phyloP scores from a whole-genome alignment of 2,888 invertebrate species.

The Andricus quercusramuli region DNA sequence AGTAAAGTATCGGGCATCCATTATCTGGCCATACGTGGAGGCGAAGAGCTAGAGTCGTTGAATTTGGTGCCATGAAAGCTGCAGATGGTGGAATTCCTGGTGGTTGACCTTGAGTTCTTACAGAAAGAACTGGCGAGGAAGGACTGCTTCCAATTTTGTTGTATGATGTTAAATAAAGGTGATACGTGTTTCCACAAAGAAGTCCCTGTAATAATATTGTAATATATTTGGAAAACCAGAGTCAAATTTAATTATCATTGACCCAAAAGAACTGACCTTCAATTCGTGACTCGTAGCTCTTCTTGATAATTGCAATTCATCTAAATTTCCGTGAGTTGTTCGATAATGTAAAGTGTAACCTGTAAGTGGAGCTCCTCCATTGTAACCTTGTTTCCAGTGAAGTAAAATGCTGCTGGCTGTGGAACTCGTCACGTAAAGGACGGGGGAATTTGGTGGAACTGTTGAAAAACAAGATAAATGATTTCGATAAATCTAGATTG shows the following conservation, averaged over 20 bases:
- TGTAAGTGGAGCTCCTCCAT: conserved; percentile 85
- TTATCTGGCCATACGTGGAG: conserved; percentile 88
- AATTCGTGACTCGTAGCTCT: conserved; percentile 85
- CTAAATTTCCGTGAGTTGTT: conserved; percentile 83
- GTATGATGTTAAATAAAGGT: conserved; percentile 85
- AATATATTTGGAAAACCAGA: not conserved
- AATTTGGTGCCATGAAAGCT: conserved; percentile 85
- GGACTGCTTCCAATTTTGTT: conserved; percentile 87
- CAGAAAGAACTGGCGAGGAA: conserved; percentile 85
- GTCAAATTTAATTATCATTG: not conserved
- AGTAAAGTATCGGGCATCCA: conserved; percentile 85
- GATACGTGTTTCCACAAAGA: conserved; percentile 87
- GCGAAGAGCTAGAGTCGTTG: conserved; percentile 84
- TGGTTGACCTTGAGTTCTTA: conserved; percentile 86
- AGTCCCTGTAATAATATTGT: conserved; percentile 80
- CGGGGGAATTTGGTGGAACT: conserved; percentile 88
- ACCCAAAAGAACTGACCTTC: conserved; percentile 79
- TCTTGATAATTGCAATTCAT: conserved; percentile 83
- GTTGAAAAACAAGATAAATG: conserved; percentile 49
- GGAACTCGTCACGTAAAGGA: conserved; percentile 87
- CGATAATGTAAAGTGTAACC: conserved; percentile 86
- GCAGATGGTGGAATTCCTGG: conserved; percentile 85
- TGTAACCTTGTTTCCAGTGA: conserved; percentile 87
- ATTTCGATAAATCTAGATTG: not conserved
- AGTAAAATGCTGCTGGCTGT: conserved; percentile 87